Conservation (phyloP, 2,888 invertebrate species). For the Embidobia sp. region DNA sequence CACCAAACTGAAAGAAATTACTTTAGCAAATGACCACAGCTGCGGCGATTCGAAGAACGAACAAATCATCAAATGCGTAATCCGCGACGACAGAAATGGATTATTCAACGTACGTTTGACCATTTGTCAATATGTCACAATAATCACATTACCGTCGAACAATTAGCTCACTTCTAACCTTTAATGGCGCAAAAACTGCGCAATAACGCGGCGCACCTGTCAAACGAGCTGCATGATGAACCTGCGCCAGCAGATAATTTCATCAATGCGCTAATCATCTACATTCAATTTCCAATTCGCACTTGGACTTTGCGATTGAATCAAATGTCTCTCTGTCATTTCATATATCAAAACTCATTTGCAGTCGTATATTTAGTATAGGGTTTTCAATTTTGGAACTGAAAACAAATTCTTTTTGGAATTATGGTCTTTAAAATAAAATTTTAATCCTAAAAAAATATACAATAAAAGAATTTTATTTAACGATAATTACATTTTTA, state of each 20-base stretch:
- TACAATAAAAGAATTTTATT: no score
- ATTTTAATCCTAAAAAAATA: no score
- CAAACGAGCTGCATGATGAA: conserved; percentile 44
- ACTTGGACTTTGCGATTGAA: conserved; percentile 4
- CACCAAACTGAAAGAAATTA: conserved; percentile 18
- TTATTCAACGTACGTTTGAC: conserved; percentile 52
- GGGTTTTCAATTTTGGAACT: no score
- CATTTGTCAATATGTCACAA: conserved; percentile 60
- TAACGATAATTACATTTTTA: no score
- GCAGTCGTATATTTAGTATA: no score
- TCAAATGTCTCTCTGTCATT: conserved; percentile 3
- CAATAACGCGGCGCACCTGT: conserved; percentile 58
- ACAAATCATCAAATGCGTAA: conserved; percentile 48
- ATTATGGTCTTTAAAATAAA: no score
- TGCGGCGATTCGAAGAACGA: conserved; percentile 37
- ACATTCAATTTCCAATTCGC: conserved; percentile 37
- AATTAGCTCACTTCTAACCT: conserved; percentile 62
- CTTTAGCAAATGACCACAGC: conserved; percentile 11
- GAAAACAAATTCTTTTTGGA: no score
- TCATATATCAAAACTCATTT: no score
- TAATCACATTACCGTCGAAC: conserved; percentile 44
- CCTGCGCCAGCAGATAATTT: conserved; percentile 31
- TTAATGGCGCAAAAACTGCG: conserved; percentile 59
- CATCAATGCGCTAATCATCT: conserved; percentile 41
- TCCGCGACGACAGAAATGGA: conserved; percentile 57